A percentile compares a stretch with the other conserved stretches of the same genome.
phyloP scores from a whole-genome alignment of 2,797 vertebrate species.

The Hirundo rustica region DNA sequence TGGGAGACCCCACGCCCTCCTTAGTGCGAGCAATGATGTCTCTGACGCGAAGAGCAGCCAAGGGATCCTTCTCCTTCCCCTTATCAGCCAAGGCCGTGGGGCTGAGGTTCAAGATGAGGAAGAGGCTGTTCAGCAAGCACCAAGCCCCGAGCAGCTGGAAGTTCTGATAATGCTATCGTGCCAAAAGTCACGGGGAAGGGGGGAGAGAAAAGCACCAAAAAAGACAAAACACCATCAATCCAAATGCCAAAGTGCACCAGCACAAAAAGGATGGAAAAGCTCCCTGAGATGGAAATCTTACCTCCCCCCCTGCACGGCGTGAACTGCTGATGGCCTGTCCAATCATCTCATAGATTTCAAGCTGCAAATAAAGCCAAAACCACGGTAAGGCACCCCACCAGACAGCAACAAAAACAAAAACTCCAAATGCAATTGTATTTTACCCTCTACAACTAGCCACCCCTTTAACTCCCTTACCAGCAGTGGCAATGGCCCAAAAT shows the following conservation, averaged over 20 bases:
- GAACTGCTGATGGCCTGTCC: constrained; percentile 96
- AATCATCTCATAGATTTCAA: constrained; percentile 99
- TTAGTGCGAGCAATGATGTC: constrained; percentile 94
- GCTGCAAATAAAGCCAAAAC: constrained; percentile 76
- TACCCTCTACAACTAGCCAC: neutral
- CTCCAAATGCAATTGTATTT: neutral
- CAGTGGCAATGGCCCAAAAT: neutral
- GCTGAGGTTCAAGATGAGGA: constrained; percentile 96
- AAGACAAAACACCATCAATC: neutral
- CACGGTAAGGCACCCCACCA: neutral
- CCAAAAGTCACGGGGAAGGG: neutral
- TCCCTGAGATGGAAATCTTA: constrained; percentile 56
- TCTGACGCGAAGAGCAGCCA: constrained; percentile 93
- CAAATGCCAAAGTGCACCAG: neutral
- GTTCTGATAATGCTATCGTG: constrained; percentile 94
- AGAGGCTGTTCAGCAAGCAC: constrained; percentile 97
- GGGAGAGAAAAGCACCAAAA: neutral
- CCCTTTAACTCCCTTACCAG: neutral
- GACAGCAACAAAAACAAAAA: neutral
- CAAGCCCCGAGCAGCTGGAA: constrained; percentile 97
- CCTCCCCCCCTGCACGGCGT: constrained; percentile 95
- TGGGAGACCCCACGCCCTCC: constrained; percentile 96
- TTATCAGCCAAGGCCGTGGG: constrained; percentile 96
- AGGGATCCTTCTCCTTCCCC: constrained; percentile 96
- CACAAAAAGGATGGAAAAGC: neutral